These are phyloP conservation scores for Trachelipus rathkii DNA, from an alignment of 1,140 invertebrate species.

Conservation along the genomic window DNA sequence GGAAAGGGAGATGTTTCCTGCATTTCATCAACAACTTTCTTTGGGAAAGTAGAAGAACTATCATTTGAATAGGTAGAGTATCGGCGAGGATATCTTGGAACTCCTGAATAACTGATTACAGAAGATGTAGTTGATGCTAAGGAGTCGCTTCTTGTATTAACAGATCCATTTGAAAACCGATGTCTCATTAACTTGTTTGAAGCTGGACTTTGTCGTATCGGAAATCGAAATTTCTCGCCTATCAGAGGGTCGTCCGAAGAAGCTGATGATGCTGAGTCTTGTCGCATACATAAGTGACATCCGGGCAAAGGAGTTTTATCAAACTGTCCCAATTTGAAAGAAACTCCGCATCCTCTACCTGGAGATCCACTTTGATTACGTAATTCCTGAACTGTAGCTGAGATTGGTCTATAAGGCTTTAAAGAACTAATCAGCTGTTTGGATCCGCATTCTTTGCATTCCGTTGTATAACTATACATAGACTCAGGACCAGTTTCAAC, in stretches of 20 bases:
- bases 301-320: constrained; percentile 33
- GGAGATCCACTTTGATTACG: constrained; percentile 31
- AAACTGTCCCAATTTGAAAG: constrained; percentile 41
- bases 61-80: constrained; percentile 42
- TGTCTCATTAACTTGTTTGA: constrained; percentile 40
- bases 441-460: constrained; percentile 40
- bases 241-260: constrained; percentile 43
- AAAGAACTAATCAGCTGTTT: constrained; percentile 42
- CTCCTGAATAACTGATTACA: constrained; percentile 33
- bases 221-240: constrained; percentile 38
- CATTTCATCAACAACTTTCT: constrained; percentile 31
- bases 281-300: constrained; percentile 39
- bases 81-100: constrained; percentile 36
- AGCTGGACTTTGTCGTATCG: constrained; percentile 28
- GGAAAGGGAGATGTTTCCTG: neutral
- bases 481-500: constrained; percentile 39
- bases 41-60: constrained; percentile 39
- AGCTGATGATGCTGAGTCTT: constrained; percentile 43
- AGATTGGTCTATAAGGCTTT: constrained; percentile 24
- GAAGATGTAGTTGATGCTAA: constrained; percentile 44
- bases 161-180: constrained; percentile 43
- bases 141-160: constrained; percentile 42
- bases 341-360: constrained; percentile 20
- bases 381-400: constrained; percentile 24
- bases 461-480: constrained; percentile 40